phyloP scores from a whole-genome alignment of 2,113 vertebrate genomes.

The Protobothrops mucrosquamatus region DNA sequence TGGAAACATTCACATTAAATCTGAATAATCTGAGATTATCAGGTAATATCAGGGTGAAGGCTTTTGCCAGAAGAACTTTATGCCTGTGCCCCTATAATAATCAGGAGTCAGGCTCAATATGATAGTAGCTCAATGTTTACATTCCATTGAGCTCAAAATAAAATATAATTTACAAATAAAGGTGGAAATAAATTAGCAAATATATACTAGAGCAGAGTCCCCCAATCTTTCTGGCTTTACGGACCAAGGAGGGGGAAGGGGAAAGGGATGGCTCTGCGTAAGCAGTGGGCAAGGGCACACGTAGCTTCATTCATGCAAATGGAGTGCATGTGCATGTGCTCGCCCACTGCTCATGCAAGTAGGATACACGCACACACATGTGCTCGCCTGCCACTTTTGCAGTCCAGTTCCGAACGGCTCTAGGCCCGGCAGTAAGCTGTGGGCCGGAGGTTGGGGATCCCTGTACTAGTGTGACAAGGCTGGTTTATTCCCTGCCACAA shows the following conservation, averaged over 20 bases:
- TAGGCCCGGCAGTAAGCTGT: background rate
- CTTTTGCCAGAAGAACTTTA: background rate
- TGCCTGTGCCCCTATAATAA: background rate
- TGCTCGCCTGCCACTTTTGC: background rate
- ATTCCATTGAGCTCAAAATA: background rate
- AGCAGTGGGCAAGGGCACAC: background rate
- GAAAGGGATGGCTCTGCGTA: no score
- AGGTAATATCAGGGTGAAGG: background rate
- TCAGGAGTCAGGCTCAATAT: background rate
- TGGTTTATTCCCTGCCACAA: background rate
- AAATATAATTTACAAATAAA: background rate
- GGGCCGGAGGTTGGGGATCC: background rate
- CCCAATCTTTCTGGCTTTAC: background rate
- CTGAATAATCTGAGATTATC: background rate
- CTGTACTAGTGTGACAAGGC: background rate
- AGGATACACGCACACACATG: background rate
- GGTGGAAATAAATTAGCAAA: background rate
- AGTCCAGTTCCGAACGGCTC: background rate
- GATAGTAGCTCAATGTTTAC: background rate
- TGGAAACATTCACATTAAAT: background rate
- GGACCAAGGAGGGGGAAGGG: background rate
- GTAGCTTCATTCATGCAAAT: background rate
- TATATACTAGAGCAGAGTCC: background rate
- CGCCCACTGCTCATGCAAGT: background rate
- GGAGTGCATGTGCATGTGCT: background rate